Evolutionary conservation across 2,888 invertebrate genomes (phyloP).

Genomic region (Luperina testacea): DNA sequence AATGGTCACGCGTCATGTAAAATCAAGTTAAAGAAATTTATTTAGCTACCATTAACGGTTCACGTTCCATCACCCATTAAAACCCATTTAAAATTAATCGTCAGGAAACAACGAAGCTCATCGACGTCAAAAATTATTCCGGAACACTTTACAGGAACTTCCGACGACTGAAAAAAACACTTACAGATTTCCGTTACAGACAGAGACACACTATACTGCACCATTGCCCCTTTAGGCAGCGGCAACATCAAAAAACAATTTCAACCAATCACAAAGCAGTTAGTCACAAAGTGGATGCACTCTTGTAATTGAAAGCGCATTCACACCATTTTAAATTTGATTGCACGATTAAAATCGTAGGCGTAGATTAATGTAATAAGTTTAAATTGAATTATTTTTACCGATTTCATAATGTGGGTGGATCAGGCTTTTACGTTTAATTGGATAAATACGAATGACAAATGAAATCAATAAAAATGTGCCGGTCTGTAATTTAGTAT

Average conservation of each 20-base stretch:
- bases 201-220: conserved; percentile 37
- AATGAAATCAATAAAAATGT: conserved; percentile 64
- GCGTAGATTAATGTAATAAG: conserved; percentile 66
- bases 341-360: conserved; percentile 61
- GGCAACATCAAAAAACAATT: conserved; percentile 71
- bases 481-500: conserved; percentile 47
- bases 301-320: conserved; percentile 66
- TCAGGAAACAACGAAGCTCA: conserved; percentile 54
- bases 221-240: conserved; percentile 43
- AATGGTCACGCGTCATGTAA: background rate
- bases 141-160: conserved; percentile 57
- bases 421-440: conserved; percentile 57
- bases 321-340: conserved; percentile 68
- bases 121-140: conserved; percentile 48
- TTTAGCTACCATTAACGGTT: conserved; percentile 1
- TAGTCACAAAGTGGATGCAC: conserved; percentile 59
- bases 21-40: background rate
- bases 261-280: conserved; percentile 68
- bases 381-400: conserved; percentile 66
- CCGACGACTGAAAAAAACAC: conserved; percentile 61
- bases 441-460: conserved; percentile 66
- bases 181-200: conserved; percentile 62
- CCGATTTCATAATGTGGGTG: conserved; percentile 56
- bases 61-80: conserved; percentile 20
- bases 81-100: conserved; percentile 47